Evolutionary conservation across 1,140 invertebrate species (phyloP).

Genomic region (Rhynchophorus ferrugineus): DNA sequence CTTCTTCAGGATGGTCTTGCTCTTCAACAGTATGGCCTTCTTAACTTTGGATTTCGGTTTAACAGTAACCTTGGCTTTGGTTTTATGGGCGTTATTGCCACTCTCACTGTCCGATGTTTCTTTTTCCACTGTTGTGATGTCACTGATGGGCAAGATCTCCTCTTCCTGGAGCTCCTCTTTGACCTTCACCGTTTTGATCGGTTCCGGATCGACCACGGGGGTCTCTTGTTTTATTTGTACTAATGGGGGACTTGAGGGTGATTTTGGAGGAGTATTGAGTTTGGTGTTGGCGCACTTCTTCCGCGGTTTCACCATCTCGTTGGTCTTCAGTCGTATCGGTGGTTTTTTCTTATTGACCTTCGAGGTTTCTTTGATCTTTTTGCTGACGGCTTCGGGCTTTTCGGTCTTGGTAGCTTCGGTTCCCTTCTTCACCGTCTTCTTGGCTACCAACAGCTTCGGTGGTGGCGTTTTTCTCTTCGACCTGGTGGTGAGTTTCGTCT

Average conservation of each 20-base stretch:
- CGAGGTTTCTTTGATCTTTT: constrained; percentile 17
- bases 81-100: no score
- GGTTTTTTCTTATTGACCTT: background rate
- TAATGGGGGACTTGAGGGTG: background rate
- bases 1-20: constrained; percentile 19
- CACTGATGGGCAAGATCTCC: no score
- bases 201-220: background rate
- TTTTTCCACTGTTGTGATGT: no score
- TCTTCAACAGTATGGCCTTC: constrained; percentile 33
- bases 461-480: constrained; percentile 3
- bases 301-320: background rate
- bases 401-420: constrained; percentile 11
- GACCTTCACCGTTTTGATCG: background rate
- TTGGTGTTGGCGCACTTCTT: background rate
- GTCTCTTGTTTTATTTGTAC: background rate
- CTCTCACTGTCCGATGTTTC: no score
- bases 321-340: background rate
- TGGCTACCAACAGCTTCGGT: constrained; percentile 1
- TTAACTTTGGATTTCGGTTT: background rate
- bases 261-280: constrained; percentile 4
- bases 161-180: background rate
- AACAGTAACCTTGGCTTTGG: no score
- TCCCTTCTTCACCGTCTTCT: background rate
- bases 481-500: background rate
- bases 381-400: constrained; percentile 1